These are phyloP conservation scores for Pelecanus crispus DNA, from an alignment of 2,113 vertebrate genomes.

Conservation along the genomic window DNA sequence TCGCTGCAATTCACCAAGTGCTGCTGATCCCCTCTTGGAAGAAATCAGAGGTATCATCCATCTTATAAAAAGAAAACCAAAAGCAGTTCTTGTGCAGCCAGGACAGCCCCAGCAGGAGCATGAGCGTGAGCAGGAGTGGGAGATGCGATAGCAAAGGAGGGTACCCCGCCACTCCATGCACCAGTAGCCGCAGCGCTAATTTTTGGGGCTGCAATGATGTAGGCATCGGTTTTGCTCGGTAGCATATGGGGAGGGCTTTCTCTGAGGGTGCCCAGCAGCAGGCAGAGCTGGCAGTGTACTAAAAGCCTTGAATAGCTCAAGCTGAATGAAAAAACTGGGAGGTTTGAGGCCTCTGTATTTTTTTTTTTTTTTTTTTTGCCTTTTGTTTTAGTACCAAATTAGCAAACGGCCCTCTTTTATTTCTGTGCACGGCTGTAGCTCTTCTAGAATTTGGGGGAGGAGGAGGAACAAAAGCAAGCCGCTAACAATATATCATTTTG, in stretches of 20 bases:
- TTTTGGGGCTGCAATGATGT: rapidly evolving
- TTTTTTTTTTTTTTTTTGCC: not conserved
- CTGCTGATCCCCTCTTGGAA: not conserved
- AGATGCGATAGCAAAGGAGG: not conserved
- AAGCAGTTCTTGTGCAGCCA: not conserved
- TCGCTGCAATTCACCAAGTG: rapidly evolving
- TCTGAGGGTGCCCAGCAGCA: not conserved
- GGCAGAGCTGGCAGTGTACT: not conserved
- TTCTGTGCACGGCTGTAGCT: not conserved
- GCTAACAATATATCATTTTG: not conserved
- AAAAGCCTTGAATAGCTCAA: not conserved
- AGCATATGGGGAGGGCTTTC: not conserved
- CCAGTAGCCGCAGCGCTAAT: rapidly evolving
- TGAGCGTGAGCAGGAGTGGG: no score
- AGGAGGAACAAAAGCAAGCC: not conserved
- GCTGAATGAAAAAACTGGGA: not conserved
- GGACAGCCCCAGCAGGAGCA: not conserved
- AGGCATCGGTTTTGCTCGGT: not conserved
- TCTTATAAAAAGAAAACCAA: not conserved
- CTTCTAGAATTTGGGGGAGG: not conserved
- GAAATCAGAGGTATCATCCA: no score
- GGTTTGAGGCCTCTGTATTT: not conserved
- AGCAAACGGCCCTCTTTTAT: not conserved
- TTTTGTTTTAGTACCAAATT: not conserved
- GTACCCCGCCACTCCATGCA: rapidly evolving